Conservation (phyloP, 1,140 invertebrate genomes). For the Lamellibrachia luymesi region DNA sequence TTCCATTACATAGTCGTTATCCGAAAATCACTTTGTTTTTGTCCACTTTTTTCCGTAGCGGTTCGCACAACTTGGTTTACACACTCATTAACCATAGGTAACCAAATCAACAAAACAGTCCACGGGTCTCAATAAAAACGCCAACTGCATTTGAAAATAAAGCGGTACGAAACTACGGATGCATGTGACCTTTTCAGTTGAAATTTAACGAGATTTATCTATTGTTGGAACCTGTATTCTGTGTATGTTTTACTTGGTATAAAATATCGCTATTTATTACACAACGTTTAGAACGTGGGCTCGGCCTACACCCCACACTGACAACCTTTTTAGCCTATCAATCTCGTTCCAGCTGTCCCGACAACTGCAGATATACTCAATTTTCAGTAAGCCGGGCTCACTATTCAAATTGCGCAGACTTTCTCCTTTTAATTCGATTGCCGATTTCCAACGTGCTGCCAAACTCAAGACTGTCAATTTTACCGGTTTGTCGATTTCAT, state of each 20-base stretch:
- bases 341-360: neutral
- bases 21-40: no score
- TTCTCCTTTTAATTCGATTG: neutral
- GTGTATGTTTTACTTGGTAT: neutral
- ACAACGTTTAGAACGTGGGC: neutral
- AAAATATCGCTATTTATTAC: neutral
- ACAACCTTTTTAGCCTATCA: neutral
- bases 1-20: neutral
- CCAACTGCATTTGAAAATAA: neutral
- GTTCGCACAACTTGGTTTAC: neutral
- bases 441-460: neutral
- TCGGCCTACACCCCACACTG: neutral
- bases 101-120: neutral
- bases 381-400: neutral
- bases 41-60: neutral
- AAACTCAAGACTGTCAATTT: neutral
- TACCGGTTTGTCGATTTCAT: neutral
- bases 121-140: neutral
- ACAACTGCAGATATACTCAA: neutral
- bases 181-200: neutral
- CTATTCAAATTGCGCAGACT: neutral
- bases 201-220: conserved; percentile 7
- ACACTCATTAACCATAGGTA: neutral
- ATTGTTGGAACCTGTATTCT: neutral
- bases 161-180: neutral